Base-by-base conservation (phyloP, 1,140 invertebrate genomes). In the Bemisia tabaci region DNA sequence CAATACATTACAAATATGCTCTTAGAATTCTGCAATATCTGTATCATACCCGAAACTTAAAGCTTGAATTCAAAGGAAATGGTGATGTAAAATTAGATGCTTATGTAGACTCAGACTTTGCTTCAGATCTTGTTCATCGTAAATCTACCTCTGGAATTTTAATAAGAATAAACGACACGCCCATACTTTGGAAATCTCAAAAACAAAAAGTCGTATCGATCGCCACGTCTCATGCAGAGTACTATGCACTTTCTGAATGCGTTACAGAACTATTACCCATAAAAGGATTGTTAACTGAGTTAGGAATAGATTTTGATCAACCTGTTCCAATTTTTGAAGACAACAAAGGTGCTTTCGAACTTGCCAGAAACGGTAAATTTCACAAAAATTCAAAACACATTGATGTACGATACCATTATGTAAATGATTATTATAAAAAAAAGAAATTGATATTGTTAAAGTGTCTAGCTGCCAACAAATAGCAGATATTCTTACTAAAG, bases 81-180 rank as follows among this genome's bases (percentile, higher is more conserved):
- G 5, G 5, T 24, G n/a, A 25, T 64, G 22, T 27, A 12, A 21
- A 24, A 64, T 9, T 59, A 33, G 9, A 22, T 59, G 23, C 23
- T 17, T 79, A 70, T 72, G 73, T 75, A 12, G 78, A 79, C 71
- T 70, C 77, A 2, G 75, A 80, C 70, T 79, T 77, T 75, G 77
- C 69, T 23, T 72, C 68, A 9, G 71, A 76, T 60, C 12, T 58
- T 12, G 22, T 68, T 17, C 74, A 78, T 39, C 71, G 76, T 61
- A 77, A 74, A 69, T 79, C 76, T 25, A 79, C 74, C 26, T 74
- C 73, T 22, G 76, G 76, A 5, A 77, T 71, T 65, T 63, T 73
- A 26, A 76, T 78, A 60, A 69, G 62, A 22, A 2, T 76, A 0
- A 73, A 65, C 63, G 73, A 71, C 21, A 70, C 68, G 67, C 63